Percentiles rank a stretch among this genome's conserved stretches.
These are phyloP conservation scores for Ageneiosus marmoratus DNA, from an alignment of 2,113 vertebrate genomes.

Conservation along the genomic window DNA sequence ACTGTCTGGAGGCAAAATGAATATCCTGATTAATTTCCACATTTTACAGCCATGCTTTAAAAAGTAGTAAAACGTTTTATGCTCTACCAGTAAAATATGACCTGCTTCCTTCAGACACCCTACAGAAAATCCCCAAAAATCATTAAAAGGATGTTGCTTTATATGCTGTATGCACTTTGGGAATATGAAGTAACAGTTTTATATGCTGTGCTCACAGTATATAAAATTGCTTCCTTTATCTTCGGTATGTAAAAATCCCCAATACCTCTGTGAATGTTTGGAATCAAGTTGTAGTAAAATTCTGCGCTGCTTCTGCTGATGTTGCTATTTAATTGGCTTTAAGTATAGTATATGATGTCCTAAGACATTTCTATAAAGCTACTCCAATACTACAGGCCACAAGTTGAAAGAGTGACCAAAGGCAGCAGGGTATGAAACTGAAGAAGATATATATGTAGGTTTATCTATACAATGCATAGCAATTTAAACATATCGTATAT, in stretches of 20 bases:
- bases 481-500: neutral
- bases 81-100: constrained; percentile 10
- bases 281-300: neutral
- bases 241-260: constrained; percentile 12
- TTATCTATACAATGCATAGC: too few relatives aligned
- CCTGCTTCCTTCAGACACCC: neutral
- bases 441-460: neutral
- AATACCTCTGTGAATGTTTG: constrained; percentile 1
- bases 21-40: too few relatives aligned
- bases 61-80: too few relatives aligned
- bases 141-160: constrained; percentile 23
- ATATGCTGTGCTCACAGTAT: neutral
- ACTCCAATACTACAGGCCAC: constrained; percentile 16
- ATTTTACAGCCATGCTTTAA: too few relatives aligned
- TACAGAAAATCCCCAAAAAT: constrained; percentile 25
- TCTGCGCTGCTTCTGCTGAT: constrained; percentile 10
- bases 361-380: constrained; percentile 30
- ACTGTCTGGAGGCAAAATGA: too few relatives aligned
- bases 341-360: constrained; percentile 5
- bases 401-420: constrained; percentile 3
- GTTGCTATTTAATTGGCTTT: constrained; percentile 18
- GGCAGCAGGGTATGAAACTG: neutral
- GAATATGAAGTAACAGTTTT: constrained; percentile 13
- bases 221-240: constrained; percentile 27
- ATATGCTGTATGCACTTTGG: neutral